Evolutionary conservation across 2,113 vertebrate species (phyloP).

Genomic region (Lota lota): DNA sequence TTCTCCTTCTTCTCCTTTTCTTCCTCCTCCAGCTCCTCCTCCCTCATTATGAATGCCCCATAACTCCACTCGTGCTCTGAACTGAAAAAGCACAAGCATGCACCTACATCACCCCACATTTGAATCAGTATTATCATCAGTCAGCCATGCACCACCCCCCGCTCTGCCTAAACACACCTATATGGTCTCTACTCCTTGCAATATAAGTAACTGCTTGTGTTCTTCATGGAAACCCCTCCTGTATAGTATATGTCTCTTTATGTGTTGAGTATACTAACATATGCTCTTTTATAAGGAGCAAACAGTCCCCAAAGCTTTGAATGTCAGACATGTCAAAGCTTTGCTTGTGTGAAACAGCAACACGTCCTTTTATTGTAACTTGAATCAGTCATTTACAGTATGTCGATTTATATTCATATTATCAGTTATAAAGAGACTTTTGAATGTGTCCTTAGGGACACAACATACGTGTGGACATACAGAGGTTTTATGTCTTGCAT

Average conservation of each 20-base stretch:
- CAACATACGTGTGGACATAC: too few relatives aligned
- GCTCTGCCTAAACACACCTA: conserved; percentile 41
- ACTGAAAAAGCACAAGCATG: conserved; percentile 63
- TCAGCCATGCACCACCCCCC: not conserved
- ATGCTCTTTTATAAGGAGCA: conserved; percentile 16
- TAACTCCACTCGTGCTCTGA: conserved; percentile 25
- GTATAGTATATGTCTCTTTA: conserved; percentile 37
- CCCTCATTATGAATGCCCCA: not conserved
- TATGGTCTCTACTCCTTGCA: conserved; percentile 35
- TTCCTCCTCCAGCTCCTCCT: not conserved
- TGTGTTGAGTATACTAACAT: conserved; percentile 54
- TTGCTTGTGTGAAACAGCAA: conserved; percentile 38
- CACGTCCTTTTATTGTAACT: conserved; percentile 31
- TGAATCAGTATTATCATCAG: not conserved
- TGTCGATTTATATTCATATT: too few relatives aligned
- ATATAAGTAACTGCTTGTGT: conserved; percentile 60
- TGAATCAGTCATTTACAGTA: conserved; percentile 31
- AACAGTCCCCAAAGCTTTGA: conserved; percentile 53
- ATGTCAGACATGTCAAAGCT: conserved; percentile 44
- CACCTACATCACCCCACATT: conserved; percentile 45
- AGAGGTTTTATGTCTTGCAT: too few relatives aligned
- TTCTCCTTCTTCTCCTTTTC: too few relatives aligned
- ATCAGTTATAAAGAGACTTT: too few relatives aligned
- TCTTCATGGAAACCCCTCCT: conserved; percentile 53
- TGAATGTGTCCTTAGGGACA: too few relatives aligned